phyloP scores from a whole-genome alignment of 2,113 vertebrate genomes.

The Pluvianellus socialis region DNA sequence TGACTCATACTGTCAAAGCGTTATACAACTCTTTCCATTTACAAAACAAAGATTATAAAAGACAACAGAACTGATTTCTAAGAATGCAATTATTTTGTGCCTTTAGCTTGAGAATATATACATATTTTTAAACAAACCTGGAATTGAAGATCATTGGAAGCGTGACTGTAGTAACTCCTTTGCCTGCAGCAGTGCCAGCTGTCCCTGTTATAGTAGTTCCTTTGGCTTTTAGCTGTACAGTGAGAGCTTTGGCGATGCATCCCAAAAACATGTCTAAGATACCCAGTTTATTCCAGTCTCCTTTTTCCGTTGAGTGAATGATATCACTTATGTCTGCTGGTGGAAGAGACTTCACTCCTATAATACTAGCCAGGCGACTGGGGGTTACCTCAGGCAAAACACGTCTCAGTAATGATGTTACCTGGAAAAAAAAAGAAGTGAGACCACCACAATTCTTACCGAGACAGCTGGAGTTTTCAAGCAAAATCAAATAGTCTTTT shows the following conservation, averaged over 20 bases:
- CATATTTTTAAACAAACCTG: conserved; percentile 76
- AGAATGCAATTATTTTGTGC: not conserved
- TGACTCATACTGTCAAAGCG: not conserved
- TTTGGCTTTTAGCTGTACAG: conserved; percentile 98
- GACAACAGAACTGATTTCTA: not conserved
- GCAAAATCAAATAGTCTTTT: not conserved
- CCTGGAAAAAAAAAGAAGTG: conserved; percentile 73
- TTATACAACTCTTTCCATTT: not conserved
- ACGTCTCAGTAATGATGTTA: conserved; percentile 92
- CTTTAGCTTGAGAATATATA: not conserved
- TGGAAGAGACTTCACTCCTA: conserved; percentile 94
- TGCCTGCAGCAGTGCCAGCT: conserved; percentile 90
- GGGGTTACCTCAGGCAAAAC: conserved; percentile 97
- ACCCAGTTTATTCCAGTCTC: conserved; percentile 96
- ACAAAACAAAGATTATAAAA: not conserved
- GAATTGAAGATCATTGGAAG: conserved; percentile 99
- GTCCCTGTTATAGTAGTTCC: conserved; percentile 93
- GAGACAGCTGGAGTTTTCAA: not conserved
- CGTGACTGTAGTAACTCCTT: conserved; percentile 98
- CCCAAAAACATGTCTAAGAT: conserved; percentile 99
- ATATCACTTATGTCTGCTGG: conserved; percentile 99
- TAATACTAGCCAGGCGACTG: conserved; percentile 93
- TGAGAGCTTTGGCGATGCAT: conserved; percentile 97
- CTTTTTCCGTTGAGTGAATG: conserved; percentile 98
- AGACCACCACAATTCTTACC: not conserved